phyloP scores from a whole-genome alignment of 2,113 vertebrate genomes.

The Myiozetetes cayanensis region DNA sequence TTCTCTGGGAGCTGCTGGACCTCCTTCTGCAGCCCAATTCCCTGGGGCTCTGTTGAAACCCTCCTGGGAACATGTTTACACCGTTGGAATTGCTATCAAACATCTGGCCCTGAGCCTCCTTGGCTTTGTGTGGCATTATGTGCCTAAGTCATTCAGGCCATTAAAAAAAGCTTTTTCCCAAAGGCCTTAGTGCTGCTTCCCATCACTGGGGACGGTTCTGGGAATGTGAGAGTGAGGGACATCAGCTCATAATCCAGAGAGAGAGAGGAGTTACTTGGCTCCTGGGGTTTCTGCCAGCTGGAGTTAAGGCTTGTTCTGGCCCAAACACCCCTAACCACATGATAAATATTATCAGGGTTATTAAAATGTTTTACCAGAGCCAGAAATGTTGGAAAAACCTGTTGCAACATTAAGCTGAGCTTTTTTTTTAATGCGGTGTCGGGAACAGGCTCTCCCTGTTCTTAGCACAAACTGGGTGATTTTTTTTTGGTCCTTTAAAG shows the following conservation, averaged over 20 bases:
- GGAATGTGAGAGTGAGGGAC: rapidly evolving
- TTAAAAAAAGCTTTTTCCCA: neutral
- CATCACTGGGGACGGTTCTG: neutral
- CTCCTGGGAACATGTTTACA: rapidly evolving
- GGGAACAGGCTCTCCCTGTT: slow-evolving; percentile 5
- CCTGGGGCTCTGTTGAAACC: neutral
- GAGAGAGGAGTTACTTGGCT: neutral
- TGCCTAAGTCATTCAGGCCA: neutral
- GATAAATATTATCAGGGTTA: slow-evolving; percentile 48
- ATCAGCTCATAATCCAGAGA: rapidly evolving
- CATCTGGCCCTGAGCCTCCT: neutral
- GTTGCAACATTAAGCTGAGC: neutral
- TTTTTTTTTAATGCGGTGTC: rapidly evolving
- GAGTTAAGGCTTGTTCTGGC: neutral
- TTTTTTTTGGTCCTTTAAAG: neutral
- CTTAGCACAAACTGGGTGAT: neutral
- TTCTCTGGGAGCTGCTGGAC: rapidly evolving
- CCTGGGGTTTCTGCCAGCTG: neutral
- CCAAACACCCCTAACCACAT: slow-evolving; percentile 2
- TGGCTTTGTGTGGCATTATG: neutral
- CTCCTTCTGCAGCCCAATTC: neutral
- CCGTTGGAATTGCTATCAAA: rapidly evolving
- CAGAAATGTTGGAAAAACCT: slow-evolving; percentile 16
- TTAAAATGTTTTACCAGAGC: slow-evolving; percentile 40
- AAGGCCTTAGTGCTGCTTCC: neutral